Evolutionary conservation across 2,797 vertebrate genomes (phyloP), one percentile per base, ranked within the genome.

Genomic region (Gila robusta): DNA sequence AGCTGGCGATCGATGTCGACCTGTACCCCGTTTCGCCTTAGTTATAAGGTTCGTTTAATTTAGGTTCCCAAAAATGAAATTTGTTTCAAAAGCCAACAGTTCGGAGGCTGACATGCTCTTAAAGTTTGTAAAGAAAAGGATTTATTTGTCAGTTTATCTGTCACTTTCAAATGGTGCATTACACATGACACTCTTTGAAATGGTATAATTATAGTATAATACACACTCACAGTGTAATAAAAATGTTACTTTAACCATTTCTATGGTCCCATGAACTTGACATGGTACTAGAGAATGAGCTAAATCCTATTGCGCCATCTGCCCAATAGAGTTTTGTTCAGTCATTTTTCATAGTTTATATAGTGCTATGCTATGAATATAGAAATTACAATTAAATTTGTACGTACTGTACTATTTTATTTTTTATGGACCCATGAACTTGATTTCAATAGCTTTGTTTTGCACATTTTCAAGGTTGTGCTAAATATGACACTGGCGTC

Each of bases 41-140:
- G n/a, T n/a, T n/a, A 92, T 17, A 82, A 91, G 91, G 94, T 94
- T n/a, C 64, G 1, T 12, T 59, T 85, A 66, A 37, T 49, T 17
- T 49, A 17, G 21, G 8, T n/a, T 23, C 21, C 19, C 7, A 5
- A 17, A 37, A n/a, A 67, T 80, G 0, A 64, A 64, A 64, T 6
- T 59, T 59, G 4, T 12, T 59, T 59, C 10, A n/a, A n/a, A n/a
- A 26, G 10, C 4, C 4, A 59, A n/a, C 56, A 49, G 47, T 49
- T 49, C 5, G 14, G 14, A 49, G 47, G 49, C 49, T 54, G 49
- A 7, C 14, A 17, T 66, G 6, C 26, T 17, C 32, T 67, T 35
- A 8, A 32, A 21, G 9, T 37, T 70, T 39, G 54, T 62, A 26
- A 56, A 62, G 23, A 49, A 49, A 49, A 17, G 1, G 4, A 49